A percentile compares a stretch with the other conserved stretches of the same genome.
Conservation (phyloP, 1,140 invertebrate species). For the Achroia grisella region DNA sequence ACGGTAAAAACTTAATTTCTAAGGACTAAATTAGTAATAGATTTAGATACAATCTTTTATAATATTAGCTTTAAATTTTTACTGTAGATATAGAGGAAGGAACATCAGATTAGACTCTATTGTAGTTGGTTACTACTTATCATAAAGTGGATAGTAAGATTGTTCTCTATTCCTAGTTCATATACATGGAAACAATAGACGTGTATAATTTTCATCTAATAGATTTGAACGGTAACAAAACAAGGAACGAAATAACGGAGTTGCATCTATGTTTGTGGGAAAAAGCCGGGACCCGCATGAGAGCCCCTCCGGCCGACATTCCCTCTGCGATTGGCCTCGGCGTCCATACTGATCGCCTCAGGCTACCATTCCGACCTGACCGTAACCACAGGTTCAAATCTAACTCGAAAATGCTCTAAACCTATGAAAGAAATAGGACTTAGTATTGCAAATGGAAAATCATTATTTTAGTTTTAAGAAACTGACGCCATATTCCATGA, state of each 20-base stretch:
- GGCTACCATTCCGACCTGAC: conserved; percentile 23
- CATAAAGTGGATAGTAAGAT: conserved; percentile 14
- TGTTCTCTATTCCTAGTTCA: conserved; percentile 11
- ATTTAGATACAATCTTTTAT: no score
- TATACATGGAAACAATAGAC: conserved; percentile 1
- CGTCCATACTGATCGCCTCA: conserved; percentile 13
- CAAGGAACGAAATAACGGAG: conserved; percentile 7
- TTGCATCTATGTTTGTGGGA: conserved; percentile 29
- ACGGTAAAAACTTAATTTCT: no score
- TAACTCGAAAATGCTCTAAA: conserved; percentile 7
- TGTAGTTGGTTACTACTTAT: no score
- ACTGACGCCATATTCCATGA: no score
- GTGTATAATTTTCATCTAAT: neutral
- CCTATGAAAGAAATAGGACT: conserved; percentile 1
- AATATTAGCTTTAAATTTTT: no score
- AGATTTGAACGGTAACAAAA: conserved; percentile 18
- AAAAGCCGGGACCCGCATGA: conserved; percentile 19
- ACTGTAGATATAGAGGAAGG: no score
- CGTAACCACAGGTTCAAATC: conserved; percentile 24
- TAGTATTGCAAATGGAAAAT: neutral
- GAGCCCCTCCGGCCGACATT: conserved; percentile 33
- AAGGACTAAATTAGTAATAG: no score
- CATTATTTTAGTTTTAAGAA: neutral
- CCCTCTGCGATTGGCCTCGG: conserved; percentile 22
- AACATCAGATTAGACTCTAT: no score